Evolutionary conservation across 2,113 vertebrate species (phyloP), one percentile per base, ranked within the genome.

Genomic region (Xiphorhynchus elegans): DNA sequence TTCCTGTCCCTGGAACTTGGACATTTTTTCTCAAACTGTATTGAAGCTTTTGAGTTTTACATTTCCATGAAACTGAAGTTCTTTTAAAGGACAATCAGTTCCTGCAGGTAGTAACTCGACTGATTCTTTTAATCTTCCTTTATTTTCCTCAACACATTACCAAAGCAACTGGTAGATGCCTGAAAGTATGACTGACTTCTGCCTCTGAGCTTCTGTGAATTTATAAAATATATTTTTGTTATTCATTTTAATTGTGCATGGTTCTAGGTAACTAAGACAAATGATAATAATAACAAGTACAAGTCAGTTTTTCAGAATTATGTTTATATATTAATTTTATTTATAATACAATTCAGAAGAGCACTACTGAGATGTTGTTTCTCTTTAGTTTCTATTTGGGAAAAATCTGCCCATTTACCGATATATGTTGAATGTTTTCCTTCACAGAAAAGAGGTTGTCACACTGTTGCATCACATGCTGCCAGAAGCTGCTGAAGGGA

Each of bases 261-360:
- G 31, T 62, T 49, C 56, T 55, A 6, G 35, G n/a, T 46, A 47
- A 68, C 56, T 72, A 67, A 84, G 42, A 49, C 17, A 26, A 50
- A 42, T 67, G 3, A 42, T 23, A 40, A 3, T 39, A 64, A 39
- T 52, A 56, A 33, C 37, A 79, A 79, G 21, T 23, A 55, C 49
- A 64, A 55, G 33, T 52, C 56, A 68, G 21, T 26, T 87, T 80
- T 77, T 90, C 69, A 91, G 85, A 87, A 53, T 79, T 77, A 25
- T 29, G 17, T 76, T 84, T 64, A 9, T 66, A 44, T 91, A 90
- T 68, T 59, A 7, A 69, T 77, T 93, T 64, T 25, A 58, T 78
- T 84, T 76, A 24, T 40, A 87, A 58, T 82, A 53, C 77, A 70
- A 10, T 78, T 90, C 66, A 85, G 83, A 96, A 96, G 87, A 83